Evolutionary conservation across 2,113 vertebrate genomes (phyloP).

Genomic region (Fregetta grallaria): DNA sequence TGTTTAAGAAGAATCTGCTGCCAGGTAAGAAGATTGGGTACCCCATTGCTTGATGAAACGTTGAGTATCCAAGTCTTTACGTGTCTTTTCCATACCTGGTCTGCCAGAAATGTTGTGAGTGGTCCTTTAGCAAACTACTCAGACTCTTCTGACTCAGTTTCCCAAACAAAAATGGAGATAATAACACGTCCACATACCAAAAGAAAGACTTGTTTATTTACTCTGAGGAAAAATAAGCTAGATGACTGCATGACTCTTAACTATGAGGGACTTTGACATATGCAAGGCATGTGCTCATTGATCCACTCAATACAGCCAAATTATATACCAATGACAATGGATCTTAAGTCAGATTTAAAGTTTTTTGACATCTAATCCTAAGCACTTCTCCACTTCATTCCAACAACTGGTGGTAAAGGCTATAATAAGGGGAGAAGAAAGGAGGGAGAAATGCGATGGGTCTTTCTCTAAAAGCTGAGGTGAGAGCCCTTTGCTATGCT

Average conservation of each 20-base stretch:
- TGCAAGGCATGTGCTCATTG: background rate
- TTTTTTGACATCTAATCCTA: background rate
- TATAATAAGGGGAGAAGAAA: background rate
- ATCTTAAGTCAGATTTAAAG: background rate
- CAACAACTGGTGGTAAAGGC: background rate
- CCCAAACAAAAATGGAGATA: background rate
- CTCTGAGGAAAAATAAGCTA: background rate
- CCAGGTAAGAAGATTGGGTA: background rate
- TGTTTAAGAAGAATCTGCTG: background rate
- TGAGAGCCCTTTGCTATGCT: background rate
- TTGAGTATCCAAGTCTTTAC: background rate
- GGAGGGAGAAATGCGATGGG: background rate
- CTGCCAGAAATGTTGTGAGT: background rate
- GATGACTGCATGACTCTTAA: background rate
- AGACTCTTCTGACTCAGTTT: background rate
- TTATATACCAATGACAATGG: background rate
- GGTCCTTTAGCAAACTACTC: background rate
- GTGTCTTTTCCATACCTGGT: background rate
- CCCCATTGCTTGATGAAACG: background rate
- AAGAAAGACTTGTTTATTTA: background rate
- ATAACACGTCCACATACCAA: background rate
- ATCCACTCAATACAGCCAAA: background rate
- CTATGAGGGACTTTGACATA: background rate
- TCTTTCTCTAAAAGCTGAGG: background rate
- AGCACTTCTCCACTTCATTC: background rate